Conservation (phyloP, 2,113 vertebrate species). For the Triplophysa dalaica region DNA sequence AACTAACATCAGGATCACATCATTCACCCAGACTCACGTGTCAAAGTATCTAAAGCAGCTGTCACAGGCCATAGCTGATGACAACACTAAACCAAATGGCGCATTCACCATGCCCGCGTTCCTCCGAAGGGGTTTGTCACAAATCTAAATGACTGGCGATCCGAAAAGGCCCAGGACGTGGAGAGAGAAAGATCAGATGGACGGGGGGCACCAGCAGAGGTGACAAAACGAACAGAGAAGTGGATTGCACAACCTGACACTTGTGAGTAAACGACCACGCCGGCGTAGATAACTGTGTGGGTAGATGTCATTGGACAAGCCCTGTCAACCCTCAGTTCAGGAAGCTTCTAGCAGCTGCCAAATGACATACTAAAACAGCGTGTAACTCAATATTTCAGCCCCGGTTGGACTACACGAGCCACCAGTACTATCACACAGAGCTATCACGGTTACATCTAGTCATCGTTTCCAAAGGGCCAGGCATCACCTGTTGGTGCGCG, state of each 20-base stretch:
- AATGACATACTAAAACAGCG: conserved; percentile 29
- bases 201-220: conserved; percentile 58
- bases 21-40: background rate
- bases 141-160: conserved; percentile 21
- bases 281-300: conserved; percentile 17
- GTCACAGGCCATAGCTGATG: background rate
- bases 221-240: conserved; percentile 48
- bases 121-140: background rate
- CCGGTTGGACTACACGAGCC: background rate
- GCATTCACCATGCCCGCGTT: background rate
- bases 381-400: conserved; percentile 51
- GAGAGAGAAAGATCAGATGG: conserved; percentile 36
- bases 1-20: background rate
- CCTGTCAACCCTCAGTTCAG: conserved; percentile 27
- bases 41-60: background rate
- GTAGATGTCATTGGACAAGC: conserved; percentile 35
- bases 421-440: conserved; percentile 40
- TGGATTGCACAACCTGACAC: conserved; percentile 38
- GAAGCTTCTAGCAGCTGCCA: conserved; percentile 42
- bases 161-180: background rate
- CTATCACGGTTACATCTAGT: conserved; percentile 45
- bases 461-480: conserved; percentile 31
- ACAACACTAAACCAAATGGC: conserved; percentile 13
- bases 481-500: conserved; percentile 24
- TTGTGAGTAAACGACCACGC: conserved; percentile 24